Evolutionary conservation across 2,888 invertebrate species (phyloP).

Genomic region (Ophion slaviceki): DNA sequence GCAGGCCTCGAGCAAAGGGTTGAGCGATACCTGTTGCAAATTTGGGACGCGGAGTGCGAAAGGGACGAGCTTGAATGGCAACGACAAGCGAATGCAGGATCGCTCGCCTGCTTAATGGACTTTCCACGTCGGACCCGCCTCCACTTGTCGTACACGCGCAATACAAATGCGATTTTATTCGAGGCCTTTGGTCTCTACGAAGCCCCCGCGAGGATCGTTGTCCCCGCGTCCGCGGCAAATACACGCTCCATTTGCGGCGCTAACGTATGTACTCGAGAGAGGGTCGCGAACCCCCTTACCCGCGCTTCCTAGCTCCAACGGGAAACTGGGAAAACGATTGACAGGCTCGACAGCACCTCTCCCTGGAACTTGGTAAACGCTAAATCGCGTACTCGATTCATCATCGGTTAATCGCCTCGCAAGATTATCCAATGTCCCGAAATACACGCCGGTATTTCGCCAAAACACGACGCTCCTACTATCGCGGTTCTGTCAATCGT

Average conservation of each 20-base stretch:
- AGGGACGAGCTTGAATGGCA: conserved; percentile 45
- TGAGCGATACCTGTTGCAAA: conserved; percentile 44
- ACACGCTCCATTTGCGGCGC: not conserved
- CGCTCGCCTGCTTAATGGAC: conserved; percentile 62
- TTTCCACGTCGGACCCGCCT: conserved; percentile 55
- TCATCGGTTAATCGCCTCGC: conserved; percentile 28
- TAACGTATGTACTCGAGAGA: not conserved
- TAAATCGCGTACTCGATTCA: conserved; percentile 29
- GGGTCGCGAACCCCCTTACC: not conserved
- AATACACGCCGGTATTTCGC: not conserved
- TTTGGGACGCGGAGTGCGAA: conserved; percentile 7
- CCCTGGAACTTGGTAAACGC: conserved; percentile 2
- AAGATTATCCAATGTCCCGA: not conserved
- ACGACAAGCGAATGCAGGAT: conserved; percentile 46
- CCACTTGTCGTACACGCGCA: conserved; percentile 39
- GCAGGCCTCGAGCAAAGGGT: not conserved
- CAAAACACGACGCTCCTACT: not conserved
- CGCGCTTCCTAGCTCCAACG: not conserved
- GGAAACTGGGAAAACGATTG: not conserved
- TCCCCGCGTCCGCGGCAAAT: too few species aligned
- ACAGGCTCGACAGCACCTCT: not conserved
- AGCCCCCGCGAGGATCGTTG: too few species aligned
- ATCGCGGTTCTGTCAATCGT: not conserved
- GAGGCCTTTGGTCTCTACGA: conserved; percentile 33
- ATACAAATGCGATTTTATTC: conserved; percentile 63